Conservation (phyloP, 2,888 invertebrate genomes). For the Apodemia mormo region DNA sequence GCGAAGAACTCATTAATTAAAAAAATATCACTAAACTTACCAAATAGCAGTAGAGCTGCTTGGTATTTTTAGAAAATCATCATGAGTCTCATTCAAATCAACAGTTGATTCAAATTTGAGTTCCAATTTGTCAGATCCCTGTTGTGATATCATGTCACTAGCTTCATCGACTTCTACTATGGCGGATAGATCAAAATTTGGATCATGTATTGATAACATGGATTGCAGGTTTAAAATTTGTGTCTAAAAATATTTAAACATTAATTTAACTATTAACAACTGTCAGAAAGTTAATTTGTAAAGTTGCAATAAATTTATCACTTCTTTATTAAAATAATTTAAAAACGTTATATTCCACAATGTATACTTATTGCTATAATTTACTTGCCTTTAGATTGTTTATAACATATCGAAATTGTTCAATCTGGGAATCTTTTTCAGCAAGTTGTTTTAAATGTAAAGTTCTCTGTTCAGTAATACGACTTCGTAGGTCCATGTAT, state of each 20-base stretch:
- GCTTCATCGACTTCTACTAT: slow-evolving; percentile 74
- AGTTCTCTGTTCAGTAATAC: slow-evolving; percentile 71
- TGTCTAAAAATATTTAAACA: slow-evolving; percentile 48
- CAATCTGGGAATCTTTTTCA: slow-evolving; percentile 71
- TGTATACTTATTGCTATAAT: too few relatives aligned
- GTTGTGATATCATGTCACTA: slow-evolving; percentile 59
- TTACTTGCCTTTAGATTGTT: slow-evolving; percentile 62
- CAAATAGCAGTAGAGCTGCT: slow-evolving; percentile 66
- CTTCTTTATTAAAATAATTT: neutral
- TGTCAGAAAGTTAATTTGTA: too few relatives aligned
- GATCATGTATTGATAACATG: slow-evolving; percentile 69
- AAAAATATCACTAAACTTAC: slow-evolving; percentile 41
- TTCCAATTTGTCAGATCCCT: slow-evolving; percentile 64
- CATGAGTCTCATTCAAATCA: slow-evolving; percentile 60
- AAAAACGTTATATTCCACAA: neutral
- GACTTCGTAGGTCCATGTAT: slow-evolving; percentile 73
- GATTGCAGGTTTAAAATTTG: slow-evolving; percentile 76
- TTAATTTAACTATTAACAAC: too few relatives aligned
- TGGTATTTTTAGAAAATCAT: slow-evolving; percentile 58
- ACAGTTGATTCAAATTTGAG: slow-evolving; percentile 64
- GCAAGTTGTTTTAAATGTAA: slow-evolving; percentile 60
- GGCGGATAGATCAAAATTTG: slow-evolving; percentile 73
- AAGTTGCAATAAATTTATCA: neutral
- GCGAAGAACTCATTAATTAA: too few relatives aligned
- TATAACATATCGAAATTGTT: slow-evolving; percentile 65